Evolutionary conservation across 2,113 vertebrate genomes (phyloP).

Genomic region (Apeltes quadracus): DNA sequence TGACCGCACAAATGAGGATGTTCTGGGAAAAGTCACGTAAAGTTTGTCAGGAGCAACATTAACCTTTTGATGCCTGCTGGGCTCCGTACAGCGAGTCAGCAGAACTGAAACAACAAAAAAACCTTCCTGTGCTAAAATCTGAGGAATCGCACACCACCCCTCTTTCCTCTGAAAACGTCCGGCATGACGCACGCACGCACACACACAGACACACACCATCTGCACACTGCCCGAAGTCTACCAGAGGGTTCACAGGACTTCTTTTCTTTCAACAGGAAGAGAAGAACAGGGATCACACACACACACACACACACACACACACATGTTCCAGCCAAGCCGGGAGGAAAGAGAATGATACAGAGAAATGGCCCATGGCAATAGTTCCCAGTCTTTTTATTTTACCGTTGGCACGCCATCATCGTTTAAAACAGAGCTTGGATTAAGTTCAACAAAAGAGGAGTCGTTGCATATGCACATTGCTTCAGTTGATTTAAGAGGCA

Average conservation of each 20-base stretch:
- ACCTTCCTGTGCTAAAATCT: conserved; percentile 31
- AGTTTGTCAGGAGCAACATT: neutral
- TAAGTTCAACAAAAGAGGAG: neutral
- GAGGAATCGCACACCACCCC: conserved; percentile 43
- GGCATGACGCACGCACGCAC: conserved; percentile 1
- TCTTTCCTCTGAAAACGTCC: conserved; percentile 48
- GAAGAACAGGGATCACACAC: conserved; percentile 53
- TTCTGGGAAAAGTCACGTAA: neutral
- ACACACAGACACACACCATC: conserved; percentile 14
- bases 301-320: neutral
- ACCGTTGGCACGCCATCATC: neutral
- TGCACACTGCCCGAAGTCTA: conserved; percentile 29
- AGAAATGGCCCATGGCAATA: neutral
- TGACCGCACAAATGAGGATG: neutral
- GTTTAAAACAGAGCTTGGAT: neutral
- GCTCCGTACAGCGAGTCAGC: conserved; percentile 3
- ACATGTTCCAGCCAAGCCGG: conserved; percentile 11
- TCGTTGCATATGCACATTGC: neutral
- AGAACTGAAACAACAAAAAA: conserved; percentile 37
- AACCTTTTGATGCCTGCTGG: neutral
- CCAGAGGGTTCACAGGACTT: conserved; percentile 55
- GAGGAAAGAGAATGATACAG: neutral
- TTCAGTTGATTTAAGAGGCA: neutral
- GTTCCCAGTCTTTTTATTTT: neutral
- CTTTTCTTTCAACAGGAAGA: conserved; percentile 68